A percentile compares a stretch with the other conserved stretches of the same genome.
Evolutionary conservation across 2,113 vertebrate genomes (phyloP).

Genomic region (Megaptera novaeangliae): DNA sequence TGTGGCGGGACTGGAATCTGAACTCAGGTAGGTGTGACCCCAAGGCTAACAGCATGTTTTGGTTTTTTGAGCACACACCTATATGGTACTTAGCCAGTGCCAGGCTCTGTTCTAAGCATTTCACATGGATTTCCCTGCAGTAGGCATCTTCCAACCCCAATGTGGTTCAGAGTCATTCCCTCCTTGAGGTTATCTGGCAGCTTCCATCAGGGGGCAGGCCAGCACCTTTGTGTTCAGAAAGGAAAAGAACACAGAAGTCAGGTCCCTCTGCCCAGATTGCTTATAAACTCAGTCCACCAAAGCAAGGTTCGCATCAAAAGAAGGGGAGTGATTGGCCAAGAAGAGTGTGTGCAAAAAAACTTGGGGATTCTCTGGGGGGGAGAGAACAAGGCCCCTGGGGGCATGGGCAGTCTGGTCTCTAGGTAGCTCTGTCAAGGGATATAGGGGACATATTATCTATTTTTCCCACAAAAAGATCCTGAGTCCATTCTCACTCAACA

Average conservation of each 20-base stretch:
- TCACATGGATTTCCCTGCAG: accelerated
- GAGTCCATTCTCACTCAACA: neutral
- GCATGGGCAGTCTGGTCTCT: neutral
- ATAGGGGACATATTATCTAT: neutral
- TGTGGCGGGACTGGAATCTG: neutral
- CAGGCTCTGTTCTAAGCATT: neutral
- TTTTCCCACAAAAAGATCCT: neutral
- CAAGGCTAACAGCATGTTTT: neutral
- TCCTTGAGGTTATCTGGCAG: neutral
- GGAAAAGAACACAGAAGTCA: neutral
- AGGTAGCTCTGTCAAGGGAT: neutral
- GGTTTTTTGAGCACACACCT: neutral
- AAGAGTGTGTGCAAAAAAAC: neutral
- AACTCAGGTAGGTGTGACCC: neutral
- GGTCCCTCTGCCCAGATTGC: neutral
- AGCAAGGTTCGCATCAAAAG: neutral
- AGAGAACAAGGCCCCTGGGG: too few species aligned
- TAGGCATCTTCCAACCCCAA: accelerated
- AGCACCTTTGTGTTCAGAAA: neutral
- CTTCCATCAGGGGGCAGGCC: slow-evolving; percentile 53
- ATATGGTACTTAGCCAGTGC: accelerated
- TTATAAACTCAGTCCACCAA: neutral
- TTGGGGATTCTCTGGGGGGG: neutral
- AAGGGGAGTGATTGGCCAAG: neutral
- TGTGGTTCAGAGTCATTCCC: neutral